Evolutionary conservation across 2,797 vertebrate species (phyloP).

Genomic region (Rhabdomys pumilio): DNA sequence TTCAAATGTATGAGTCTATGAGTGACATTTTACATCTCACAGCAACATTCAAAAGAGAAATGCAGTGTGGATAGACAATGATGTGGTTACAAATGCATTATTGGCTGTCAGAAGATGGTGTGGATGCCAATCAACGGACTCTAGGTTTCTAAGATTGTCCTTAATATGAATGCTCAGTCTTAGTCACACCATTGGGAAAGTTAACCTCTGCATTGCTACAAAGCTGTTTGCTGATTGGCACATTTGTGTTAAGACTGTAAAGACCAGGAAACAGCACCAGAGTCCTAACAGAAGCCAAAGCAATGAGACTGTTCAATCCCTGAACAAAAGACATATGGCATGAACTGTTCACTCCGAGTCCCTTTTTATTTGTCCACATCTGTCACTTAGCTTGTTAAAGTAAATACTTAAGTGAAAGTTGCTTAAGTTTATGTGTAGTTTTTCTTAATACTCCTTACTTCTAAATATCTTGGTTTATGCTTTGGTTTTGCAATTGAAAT

Average conservation of each 20-base stretch:
- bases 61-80: neutral
- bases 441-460: neutral
- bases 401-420: neutral
- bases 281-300: neutral
- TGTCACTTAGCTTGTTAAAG: neutral
- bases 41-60: neutral
- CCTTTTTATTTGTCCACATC: neutral
- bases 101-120: neutral
- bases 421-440: neutral
- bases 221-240: neutral
- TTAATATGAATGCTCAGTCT: no score
- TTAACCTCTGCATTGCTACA: neutral
- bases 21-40: neutral
- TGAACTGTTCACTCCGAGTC: neutral
- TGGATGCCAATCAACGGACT: no score
- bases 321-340: neutral
- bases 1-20: neutral
- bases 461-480: neutral
- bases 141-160: neutral
- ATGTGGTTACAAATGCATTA: neutral
- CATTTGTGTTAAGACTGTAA: neutral
- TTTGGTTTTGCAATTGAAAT: neutral
- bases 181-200: fast-evolving
- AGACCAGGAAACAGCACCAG: neutral
- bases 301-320: no score